A percentile compares a stretch with the other conserved stretches of the same genome.
Conservation (phyloP, 2,888 invertebrate genomes). For the Congeria kusceri region DNA sequence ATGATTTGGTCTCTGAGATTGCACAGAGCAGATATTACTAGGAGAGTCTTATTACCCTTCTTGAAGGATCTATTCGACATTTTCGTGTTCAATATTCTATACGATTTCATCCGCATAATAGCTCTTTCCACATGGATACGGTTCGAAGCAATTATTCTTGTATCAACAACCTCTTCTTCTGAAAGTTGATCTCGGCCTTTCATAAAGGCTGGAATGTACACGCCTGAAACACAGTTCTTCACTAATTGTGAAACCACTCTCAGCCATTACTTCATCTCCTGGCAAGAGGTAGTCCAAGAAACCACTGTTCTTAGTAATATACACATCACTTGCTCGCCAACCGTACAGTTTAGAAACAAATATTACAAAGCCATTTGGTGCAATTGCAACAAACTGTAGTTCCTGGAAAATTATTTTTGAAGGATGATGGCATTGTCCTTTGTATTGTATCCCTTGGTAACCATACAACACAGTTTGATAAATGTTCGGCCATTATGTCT, state of each 20-base stretch:
- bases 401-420: no score
- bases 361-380: constrained; percentile 24
- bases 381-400: not conserved
- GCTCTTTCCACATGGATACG: constrained; percentile 55
- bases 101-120: constrained; percentile 43
- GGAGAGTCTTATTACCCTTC: constrained; percentile 13
- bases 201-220: constrained; percentile 8
- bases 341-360: constrained; percentile 23
- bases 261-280: constrained; percentile 44
- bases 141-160: constrained; percentile 30
- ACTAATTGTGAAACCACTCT: constrained; percentile 34
- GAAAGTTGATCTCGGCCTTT: constrained; percentile 18
- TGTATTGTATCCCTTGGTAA: constrained; percentile 6
- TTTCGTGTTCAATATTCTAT: constrained; percentile 30
- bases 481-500: constrained; percentile 2
- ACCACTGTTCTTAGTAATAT: constrained; percentile 33
- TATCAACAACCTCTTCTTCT: constrained; percentile 24
- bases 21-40: constrained; percentile 18
- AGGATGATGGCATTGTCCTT: constrained; percentile 10
- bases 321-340: constrained; percentile 30
- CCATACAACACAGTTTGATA: constrained; percentile 3
- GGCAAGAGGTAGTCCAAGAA: constrained; percentile 36
- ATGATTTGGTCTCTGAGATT: constrained; percentile 15
- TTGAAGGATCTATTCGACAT: constrained; percentile 27
- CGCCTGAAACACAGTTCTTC: constrained; percentile 30